These are phyloP conservation scores for Lonchura striata DNA, from an alignment of 2,113 vertebrate species.

Conservation along the genomic window DNA sequence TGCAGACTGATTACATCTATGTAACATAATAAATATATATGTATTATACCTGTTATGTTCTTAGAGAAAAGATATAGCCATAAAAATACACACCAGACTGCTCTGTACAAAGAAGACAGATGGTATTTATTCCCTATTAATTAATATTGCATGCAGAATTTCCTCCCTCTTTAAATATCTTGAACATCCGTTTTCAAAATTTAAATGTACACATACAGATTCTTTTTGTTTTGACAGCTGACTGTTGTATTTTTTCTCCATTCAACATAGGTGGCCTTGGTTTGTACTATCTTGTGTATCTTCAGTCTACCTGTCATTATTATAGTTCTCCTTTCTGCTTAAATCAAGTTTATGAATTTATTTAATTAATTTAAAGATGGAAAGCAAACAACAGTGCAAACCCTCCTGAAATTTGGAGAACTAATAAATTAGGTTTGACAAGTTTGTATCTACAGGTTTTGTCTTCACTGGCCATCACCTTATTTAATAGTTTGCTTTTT, in stretches of 20 bases:
- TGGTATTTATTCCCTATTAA: slow-evolving; percentile 43
- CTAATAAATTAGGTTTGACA: neutral
- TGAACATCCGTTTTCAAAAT: neutral
- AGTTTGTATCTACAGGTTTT: neutral
- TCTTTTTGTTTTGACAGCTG: neutral
- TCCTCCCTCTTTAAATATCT: slow-evolving; percentile 2
- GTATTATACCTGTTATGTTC: neutral
- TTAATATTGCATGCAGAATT: slow-evolving; percentile 13
- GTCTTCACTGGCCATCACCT: neutral
- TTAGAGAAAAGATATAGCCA: neutral
- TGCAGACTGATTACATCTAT: neutral
- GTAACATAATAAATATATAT: neutral
- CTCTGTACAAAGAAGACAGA: neutral
- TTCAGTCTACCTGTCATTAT: neutral
- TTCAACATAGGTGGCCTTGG: neutral
- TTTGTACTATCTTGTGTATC: neutral
- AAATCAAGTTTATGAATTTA: neutral
- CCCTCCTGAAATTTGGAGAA: neutral
- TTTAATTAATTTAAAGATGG: neutral
- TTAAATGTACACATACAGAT: neutral
- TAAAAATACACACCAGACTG: neutral
- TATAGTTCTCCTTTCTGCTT: neutral
- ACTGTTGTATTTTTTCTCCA: neutral
- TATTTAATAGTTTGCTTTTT: neutral
- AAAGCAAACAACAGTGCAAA: neutral